A percentile compares a stretch with the other conserved stretches of the same genome.
These are phyloP conservation scores for Stylophora pistillata DNA, from an alignment of 64 coral and sea anemone genomes.

Conservation along the genomic window DNA sequence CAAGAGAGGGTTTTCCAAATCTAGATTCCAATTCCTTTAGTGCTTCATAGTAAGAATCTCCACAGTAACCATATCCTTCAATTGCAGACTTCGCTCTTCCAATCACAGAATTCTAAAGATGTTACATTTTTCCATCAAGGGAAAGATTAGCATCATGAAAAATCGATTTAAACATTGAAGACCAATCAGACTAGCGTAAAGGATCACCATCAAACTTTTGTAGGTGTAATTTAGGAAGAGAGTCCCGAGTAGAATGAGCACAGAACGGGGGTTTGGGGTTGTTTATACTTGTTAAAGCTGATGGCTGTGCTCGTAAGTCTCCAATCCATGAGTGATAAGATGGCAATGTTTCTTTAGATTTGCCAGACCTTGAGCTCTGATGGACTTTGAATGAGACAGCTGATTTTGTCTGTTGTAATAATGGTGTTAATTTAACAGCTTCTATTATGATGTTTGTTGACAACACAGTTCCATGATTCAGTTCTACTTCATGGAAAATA, in stretches of 20 bases:
- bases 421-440: not conserved
- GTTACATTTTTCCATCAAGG: too few relatives aligned
- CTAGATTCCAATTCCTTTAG: too few relatives aligned
- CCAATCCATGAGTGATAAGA: not conserved
- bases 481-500: not conserved
- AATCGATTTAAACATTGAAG: slow-evolving; percentile 41
- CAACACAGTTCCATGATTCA: not conserved
- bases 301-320: too few relatives aligned
- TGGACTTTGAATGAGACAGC: not conserved
- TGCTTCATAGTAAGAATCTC: too few relatives aligned
- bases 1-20: too few relatives aligned
- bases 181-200: slow-evolving; percentile 16
- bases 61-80: too few relatives aligned
- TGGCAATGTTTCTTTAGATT: not conserved
- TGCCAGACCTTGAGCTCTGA: not conserved
- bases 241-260: not conserved
- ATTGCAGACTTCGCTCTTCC: too few relatives aligned
- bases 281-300: not conserved
- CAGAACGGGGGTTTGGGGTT: not conserved
- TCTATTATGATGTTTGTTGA: not conserved
- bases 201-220: slow-evolving; percentile 1
- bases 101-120: too few relatives aligned
- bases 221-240: not conserved
- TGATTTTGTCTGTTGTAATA: slow-evolving; percentile 6
- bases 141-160: too few relatives aligned